Conservation (phyloP, 2,888 invertebrate genomes). For the Cephus spinipes region DNA sequence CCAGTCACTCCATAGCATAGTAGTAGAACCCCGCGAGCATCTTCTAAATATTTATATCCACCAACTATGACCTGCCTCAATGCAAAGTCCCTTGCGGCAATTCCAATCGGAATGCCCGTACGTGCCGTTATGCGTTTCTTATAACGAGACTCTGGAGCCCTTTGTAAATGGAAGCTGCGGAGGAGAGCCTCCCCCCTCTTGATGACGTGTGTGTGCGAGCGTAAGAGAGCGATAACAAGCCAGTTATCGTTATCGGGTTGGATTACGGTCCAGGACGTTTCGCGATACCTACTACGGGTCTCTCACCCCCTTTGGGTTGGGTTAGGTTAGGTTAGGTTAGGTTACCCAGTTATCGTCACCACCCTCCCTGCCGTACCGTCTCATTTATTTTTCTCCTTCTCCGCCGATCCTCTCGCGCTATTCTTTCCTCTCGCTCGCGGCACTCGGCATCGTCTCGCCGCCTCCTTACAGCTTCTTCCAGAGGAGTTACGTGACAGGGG, state of each 20-base stretch:
- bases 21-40: slow-evolving; percentile 6
- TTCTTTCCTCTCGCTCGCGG: not conserved
- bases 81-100: slow-evolving; percentile 31
- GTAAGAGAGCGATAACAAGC: slow-evolving; percentile 18
- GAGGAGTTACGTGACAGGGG: slow-evolving; percentile 46
- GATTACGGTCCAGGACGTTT: slow-evolving; percentile 40
- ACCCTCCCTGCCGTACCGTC: not conserved
- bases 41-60: slow-evolving; percentile 54
- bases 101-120: slow-evolving; percentile 16
- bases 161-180: not conserved
- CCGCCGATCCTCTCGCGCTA: not conserved
- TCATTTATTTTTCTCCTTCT: not conserved
- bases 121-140: not conserved
- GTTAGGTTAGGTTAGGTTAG: not conserved
- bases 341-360: not conserved
- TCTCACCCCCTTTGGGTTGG: not conserved
- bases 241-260: slow-evolving; percentile 45
- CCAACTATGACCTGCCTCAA: slow-evolving; percentile 49
- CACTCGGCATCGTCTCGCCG: slow-evolving; percentile 7
- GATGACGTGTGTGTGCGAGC: not conserved
- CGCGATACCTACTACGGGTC: slow-evolving; percentile 20
- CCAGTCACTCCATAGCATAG: not conserved
- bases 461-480: not conserved
- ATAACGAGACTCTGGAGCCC: not conserved
- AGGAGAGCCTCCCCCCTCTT: not conserved